Percentiles rank a stretch among this genome's conserved stretches.
Evolutionary conservation across 2,888 invertebrate species (phyloP).

Genomic region (Leptogaster cylindrica): DNA sequence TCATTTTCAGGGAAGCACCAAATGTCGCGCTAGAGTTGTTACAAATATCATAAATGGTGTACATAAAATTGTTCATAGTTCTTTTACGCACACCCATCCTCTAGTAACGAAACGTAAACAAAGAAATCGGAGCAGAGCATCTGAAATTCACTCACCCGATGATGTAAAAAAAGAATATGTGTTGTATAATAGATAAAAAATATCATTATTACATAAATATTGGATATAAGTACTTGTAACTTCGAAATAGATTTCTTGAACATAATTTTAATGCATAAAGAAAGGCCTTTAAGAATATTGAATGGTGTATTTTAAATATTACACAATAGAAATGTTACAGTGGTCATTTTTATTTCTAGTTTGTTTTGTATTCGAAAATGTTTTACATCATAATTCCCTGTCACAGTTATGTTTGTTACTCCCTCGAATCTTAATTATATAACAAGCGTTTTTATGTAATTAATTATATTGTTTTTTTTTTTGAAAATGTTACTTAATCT

Average conservation of each 20-base stretch:
- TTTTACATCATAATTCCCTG: too few species aligned
- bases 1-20: slow-evolving; percentile 58
- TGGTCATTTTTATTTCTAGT: too few species aligned
- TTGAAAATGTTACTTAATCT: too few species aligned
- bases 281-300: not conserved
- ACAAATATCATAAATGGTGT: slow-evolving; percentile 59
- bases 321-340: too few species aligned
- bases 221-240: too few species aligned
- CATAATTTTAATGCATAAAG: not conserved
- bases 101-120: slow-evolving; percentile 55
- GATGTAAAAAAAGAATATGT: not conserved
- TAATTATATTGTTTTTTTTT: not conserved
- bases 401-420: not conserved
- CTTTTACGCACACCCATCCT: slow-evolving; percentile 58
- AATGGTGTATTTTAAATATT: too few species aligned
- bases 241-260: not conserved
- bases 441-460: not conserved
- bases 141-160: not conserved
- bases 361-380: too few species aligned
- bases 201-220: too few species aligned
- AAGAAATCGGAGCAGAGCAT: slow-evolving; percentile 26
- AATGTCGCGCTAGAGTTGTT: slow-evolving; percentile 60
- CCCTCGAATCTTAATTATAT: not conserved
- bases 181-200: not conserved
- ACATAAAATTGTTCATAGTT: slow-evolving; percentile 59